Percentiles rank a stretch among this genome's conserved stretches.
These are phyloP conservation scores for Drosophila meridiana DNA, from an alignment of 2,888 invertebrate genomes.

Conservation along the genomic window DNA sequence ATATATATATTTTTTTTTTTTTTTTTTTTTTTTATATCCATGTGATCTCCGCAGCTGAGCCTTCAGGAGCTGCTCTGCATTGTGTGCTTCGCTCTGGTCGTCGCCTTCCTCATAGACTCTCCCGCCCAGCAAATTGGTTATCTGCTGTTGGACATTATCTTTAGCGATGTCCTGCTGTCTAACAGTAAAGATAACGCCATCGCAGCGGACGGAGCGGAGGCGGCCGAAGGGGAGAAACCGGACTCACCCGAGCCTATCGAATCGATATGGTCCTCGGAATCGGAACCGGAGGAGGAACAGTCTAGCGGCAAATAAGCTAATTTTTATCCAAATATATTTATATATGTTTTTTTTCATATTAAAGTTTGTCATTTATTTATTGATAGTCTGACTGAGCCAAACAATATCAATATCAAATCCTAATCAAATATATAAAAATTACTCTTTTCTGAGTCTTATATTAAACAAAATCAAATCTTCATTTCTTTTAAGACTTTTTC, in stretches of 20 bases:
- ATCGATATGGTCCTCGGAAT: conserved; percentile 86
- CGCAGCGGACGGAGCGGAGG: conserved; percentile 21
- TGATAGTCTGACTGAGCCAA: conserved; percentile 16
- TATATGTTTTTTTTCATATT: conserved; percentile 28
- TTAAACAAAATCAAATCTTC: neutral
- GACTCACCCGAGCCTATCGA: conserved; percentile 79
- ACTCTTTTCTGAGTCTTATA: neutral
- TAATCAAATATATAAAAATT: neutral
- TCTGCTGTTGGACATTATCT: conserved; percentile 84
- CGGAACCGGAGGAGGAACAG: conserved; percentile 76
- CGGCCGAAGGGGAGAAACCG: conserved; percentile 67
- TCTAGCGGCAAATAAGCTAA: conserved; percentile 46
- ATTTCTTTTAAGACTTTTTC: neutral
- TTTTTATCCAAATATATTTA: neutral
- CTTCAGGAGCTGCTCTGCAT: conserved; percentile 87
- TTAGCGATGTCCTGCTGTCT: conserved; percentile 62
- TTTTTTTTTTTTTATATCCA: too few relatives aligned
- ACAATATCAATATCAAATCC: conserved; percentile 6
- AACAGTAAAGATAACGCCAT: conserved; percentile 26
- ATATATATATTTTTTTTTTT: neutral
- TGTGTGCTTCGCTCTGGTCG: conserved; percentile 86
- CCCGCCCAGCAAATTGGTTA: conserved; percentile 87
- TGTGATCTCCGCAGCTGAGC: conserved; percentile 86
- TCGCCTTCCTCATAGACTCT: conserved; percentile 88
- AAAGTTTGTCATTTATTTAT: conserved; percentile 23